A percentile compares a stretch with the other conserved stretches of the same genome.
These are phyloP conservation scores for Tetragonula clypearis DNA, from an alignment of 1,140 invertebrate species.

Conservation along the genomic window DNA sequence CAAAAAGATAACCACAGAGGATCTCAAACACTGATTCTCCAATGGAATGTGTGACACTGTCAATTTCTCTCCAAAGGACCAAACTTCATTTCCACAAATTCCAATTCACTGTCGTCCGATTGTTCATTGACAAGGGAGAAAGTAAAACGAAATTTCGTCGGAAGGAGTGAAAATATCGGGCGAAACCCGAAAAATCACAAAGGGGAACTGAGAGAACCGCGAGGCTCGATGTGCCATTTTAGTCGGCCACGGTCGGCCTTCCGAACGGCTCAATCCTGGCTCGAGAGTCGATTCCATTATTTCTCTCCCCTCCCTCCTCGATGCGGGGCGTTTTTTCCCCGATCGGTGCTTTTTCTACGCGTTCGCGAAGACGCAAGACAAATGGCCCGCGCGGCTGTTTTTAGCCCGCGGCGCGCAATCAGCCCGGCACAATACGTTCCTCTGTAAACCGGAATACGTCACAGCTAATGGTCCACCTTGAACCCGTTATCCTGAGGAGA, in stretches of 20 bases:
- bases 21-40: background rate
- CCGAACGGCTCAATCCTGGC: conserved; percentile 24
- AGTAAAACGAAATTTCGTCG: too few relatives aligned
- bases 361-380: conserved; percentile 57
- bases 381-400: conserved; percentile 57
- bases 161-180: too few relatives aligned
- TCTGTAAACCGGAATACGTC: conserved; percentile 59
- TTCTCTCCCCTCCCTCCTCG: background rate
- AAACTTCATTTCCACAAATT: background rate
- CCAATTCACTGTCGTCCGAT: background rate
- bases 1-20: too few relatives aligned
- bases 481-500: conserved; percentile 66
- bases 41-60: background rate
- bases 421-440: conserved; percentile 42
- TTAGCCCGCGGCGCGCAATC: conserved; percentile 56
- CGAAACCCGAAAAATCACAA: background rate
- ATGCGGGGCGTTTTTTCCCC: background rate
- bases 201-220: background rate
- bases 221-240: background rate
- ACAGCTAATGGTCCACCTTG: conserved; percentile 68
- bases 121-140: too few relatives aligned
- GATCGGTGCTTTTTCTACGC: conserved; percentile 32
- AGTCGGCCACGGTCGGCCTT: too few relatives aligned
- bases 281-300: background rate
- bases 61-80: background rate